phyloP scores from a whole-genome alignment of 2,113 vertebrate genomes.

The Syngnathoides biaculeatus region DNA sequence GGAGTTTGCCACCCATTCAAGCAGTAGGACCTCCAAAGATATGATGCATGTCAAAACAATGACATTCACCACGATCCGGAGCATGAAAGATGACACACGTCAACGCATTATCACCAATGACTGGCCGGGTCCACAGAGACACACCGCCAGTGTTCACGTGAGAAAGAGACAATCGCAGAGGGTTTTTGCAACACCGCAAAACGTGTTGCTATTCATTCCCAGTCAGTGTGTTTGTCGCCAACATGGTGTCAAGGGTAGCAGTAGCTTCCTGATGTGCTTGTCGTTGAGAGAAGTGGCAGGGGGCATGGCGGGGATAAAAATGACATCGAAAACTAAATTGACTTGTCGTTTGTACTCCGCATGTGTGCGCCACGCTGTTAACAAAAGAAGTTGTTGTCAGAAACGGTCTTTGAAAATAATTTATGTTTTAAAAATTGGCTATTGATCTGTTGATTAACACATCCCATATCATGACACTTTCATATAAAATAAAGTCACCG shows the following conservation, averaged over 20 bases:
- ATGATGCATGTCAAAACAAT: conserved; percentile 42
- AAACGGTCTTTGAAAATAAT: neutral
- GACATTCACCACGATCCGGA: conserved; percentile 32
- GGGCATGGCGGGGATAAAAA: neutral
- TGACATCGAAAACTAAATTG: neutral
- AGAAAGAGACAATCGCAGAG: conserved; percentile 40
- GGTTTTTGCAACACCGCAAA: conserved; percentile 53
- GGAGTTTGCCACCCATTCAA: conserved; percentile 9
- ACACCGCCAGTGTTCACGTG: neutral
- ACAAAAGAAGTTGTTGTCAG: neutral
- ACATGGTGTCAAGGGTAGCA: conserved; percentile 23
- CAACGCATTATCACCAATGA: conserved; percentile 55
- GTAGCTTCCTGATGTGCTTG: conserved; percentile 18
- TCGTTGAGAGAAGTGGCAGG: neutral
- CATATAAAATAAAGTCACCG: no score
- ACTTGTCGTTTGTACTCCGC: neutral
- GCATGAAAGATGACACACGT: conserved; percentile 62
- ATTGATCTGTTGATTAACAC: neutral
- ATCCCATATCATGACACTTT: no score
- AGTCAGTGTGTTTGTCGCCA: conserved; percentile 42
- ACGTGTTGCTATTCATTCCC: conserved; percentile 51
- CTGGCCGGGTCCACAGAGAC: conserved; percentile 39
- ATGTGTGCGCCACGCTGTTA: neutral
- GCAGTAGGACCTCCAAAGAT: conserved; percentile 25
- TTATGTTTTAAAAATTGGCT: neutral